Evolutionary conservation across 2,888 invertebrate genomes (phyloP), one percentile per base, ranked within the genome.

Genomic region (Merodon equestris): DNA sequence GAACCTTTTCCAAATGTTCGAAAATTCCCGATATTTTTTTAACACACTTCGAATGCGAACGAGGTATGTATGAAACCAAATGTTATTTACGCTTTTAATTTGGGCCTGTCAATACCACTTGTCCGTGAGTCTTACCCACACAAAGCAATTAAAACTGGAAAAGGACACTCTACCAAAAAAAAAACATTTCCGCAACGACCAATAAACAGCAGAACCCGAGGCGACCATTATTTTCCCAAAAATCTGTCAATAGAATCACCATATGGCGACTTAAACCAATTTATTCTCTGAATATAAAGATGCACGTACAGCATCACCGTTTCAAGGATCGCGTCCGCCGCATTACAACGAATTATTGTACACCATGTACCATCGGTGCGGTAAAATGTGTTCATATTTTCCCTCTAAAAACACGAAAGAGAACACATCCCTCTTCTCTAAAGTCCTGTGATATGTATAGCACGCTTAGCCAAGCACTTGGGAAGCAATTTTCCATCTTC

Each of bases 241-340:
- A 68, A 63, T 67, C 15, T 58, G 51, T 68, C 72, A 68, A 57
- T 57, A 15, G 1, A 1, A 34, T 48, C 57, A 72, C 48, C 77
- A 77, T 77, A 67, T 77, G 72, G 53, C 61, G 53, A 27, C 56
- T 53, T 18, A 36, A 54, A 71, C 56, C 74, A 75, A 51, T 71
- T 53, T 53, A 58, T 45, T 44, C 36, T 42, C 42, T 51, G 19
- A 40, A 51, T 44, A 54, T 48, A 40, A 60, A 66, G 48, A 77
- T 72, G 72, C 67, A 72, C 57, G 61, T 57, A 50, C 50, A 10
- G 47, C 61, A 47, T 61, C 10, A n/a, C 60, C 44, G 14, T 51
- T 74, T 45, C 67, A 74, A 74, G 76, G 76, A 61, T 60, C 54
- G 38, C 48, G 48, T 71, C 27, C 27, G 27, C 27, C 60, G 54